Evolutionary conservation across 2,888 invertebrate genomes (phyloP).

Genomic region (Cheiracanthium punctorium): DNA sequence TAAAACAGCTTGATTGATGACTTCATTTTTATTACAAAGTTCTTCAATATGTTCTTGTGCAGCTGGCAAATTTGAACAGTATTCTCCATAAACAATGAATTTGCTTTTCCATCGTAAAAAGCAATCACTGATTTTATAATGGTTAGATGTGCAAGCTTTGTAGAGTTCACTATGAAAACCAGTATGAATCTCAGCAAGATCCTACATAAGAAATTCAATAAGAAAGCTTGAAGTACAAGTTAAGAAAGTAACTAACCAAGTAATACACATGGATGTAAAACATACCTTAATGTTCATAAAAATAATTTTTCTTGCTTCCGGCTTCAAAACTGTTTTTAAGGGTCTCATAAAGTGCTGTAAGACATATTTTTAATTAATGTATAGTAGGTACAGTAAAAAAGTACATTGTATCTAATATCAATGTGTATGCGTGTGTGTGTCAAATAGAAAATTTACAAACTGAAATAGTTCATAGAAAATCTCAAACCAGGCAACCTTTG

Average conservation of each 20-base stretch:
- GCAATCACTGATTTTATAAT: conserved; percentile 83
- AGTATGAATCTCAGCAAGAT: conserved; percentile 89
- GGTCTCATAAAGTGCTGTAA: conserved; percentile 77
- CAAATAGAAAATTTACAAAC: too few relatives aligned
- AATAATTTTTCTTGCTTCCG: conserved; percentile 86
- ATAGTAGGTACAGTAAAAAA: too few relatives aligned
- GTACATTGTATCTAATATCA: too few relatives aligned
- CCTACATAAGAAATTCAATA: conserved; percentile 79
- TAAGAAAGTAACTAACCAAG: conserved; percentile 52
- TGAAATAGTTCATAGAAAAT: too few relatives aligned
- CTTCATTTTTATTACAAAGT: conserved; percentile 82
- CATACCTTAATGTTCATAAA: conserved; percentile 93
- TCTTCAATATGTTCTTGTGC: conserved; percentile 92
- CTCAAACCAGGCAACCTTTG: too few relatives aligned
- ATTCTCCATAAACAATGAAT: conserved; percentile 94
- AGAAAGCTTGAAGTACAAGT: neutral
- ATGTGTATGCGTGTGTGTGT: too few relatives aligned
- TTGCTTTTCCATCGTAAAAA: conserved; percentile 93
- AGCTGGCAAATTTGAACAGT: conserved; percentile 93
- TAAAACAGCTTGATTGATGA: conserved; percentile 79
- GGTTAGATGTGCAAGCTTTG: conserved; percentile 79
- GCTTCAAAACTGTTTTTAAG: conserved; percentile 82
- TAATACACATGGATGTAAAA: conserved; percentile 28
- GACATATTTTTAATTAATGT: conserved; percentile 3
- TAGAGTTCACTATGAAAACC: conserved; percentile 88